phyloP scores from a whole-genome alignment of 2,797 vertebrate genomes.

The Protonibea diacanthus region DNA sequence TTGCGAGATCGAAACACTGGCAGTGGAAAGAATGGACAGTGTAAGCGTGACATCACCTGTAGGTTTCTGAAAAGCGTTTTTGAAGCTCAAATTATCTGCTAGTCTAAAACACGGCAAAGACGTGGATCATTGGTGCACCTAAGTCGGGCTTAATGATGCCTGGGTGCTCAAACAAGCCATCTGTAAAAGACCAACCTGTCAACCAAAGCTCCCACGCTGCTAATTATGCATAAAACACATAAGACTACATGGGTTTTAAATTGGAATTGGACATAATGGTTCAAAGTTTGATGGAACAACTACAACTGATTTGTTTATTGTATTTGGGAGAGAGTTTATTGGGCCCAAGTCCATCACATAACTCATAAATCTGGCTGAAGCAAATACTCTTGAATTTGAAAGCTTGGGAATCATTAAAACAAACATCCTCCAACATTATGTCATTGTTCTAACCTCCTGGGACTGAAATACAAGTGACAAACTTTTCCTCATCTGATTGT shows the following conservation, averaged over 20 bases:
- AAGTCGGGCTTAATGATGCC: too few relatives aligned
- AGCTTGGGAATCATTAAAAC: not conserved
- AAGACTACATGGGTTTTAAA: not conserved
- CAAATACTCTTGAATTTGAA: not conserved
- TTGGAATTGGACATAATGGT: not conserved
- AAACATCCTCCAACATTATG: not conserved
- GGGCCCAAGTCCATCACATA: not conserved
- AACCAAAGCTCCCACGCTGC: too few relatives aligned
- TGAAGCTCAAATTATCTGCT: too few relatives aligned
- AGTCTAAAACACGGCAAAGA: too few relatives aligned
- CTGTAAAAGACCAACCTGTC: too few relatives aligned
- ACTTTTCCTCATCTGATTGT: constrained; percentile 12
- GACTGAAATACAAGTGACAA: not conserved
- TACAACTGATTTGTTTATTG: not conserved
- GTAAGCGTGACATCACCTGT: too few relatives aligned
- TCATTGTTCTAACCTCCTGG: not conserved
- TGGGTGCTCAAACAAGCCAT: too few relatives aligned
- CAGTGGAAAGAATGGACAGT: too few relatives aligned
- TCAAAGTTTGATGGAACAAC: not conserved
- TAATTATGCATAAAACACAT: not conserved
- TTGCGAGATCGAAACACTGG: too few relatives aligned
- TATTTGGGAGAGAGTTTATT: not conserved
- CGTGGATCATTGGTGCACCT: too few relatives aligned
- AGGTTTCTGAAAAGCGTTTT: too few relatives aligned
- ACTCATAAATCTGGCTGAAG: not conserved